Conservation (phyloP, 2,113 vertebrate species). For the Hyaena hyaena region DNA sequence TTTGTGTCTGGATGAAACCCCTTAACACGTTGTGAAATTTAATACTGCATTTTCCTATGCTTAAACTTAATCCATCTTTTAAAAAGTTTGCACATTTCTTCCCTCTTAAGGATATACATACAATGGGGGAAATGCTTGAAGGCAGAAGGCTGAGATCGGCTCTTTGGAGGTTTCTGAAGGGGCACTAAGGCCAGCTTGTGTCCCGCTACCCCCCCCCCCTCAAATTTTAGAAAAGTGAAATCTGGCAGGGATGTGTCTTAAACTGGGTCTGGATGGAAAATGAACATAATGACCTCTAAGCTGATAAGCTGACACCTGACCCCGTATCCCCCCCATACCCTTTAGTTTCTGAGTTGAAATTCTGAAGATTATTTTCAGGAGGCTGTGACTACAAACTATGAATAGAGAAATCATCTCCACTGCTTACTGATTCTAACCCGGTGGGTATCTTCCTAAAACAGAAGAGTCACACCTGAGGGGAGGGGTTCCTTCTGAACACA, state of each 20-base stretch:
- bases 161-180: not conserved
- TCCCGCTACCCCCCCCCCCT: accelerated
- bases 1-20: not conserved
- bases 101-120: not conserved
- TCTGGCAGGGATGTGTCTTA: not conserved
- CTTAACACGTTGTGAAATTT: not conserved
- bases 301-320: not conserved
- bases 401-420: not conserved
- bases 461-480: not conserved
- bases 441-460: not conserved
- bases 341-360: not conserved
- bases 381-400: not conserved
- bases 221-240: not conserved
- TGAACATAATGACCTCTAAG: not conserved
- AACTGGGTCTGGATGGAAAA: not conserved
- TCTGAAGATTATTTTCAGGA: not conserved
- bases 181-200: not conserved
- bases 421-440: not conserved
- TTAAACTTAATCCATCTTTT: not conserved
- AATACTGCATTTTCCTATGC: not conserved
- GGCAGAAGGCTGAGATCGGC: not conserved
- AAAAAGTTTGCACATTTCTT: not conserved
- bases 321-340: no score
- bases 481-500: not conserved
- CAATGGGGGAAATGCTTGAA: not conserved